Evolutionary conservation across 1,140 invertebrate genomes (phyloP), one percentile per base, ranked within the genome.

Genomic region (Orussus abietinus): DNA sequence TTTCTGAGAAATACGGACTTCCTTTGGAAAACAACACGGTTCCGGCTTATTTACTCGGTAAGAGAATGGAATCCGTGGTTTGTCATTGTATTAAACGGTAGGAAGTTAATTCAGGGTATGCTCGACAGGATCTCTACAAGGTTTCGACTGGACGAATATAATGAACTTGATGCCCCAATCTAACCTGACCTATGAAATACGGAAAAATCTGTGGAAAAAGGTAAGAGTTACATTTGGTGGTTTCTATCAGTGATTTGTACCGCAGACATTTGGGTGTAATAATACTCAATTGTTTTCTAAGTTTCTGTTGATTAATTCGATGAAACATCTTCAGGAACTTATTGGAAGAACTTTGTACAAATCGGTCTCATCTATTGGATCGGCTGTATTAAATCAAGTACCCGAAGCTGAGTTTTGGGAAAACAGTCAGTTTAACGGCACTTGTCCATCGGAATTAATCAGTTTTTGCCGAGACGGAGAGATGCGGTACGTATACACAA

Each of bases 121-220:
- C 22, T n/a, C n/a, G 55, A 32, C 56, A 81, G 80, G 75, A 49
- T 76, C 77, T 1, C 57, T 80, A 12, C 67, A 72, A 43, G 78
- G 77, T 34, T 70, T 75, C 17, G 80, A 82, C 52, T 83, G 80
- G 80, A 77, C 74, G 3, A 73, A 74, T 45, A 44, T 82, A 34
- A 72, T 80, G 38, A 71, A 72, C 33, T 35, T 78, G 10, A 49
- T 79, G 19, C 78, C 79, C 13, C 62, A 79, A 53, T 64, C 72
- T 20, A 72, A 78, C 40, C 49, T 79, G 19, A 78, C 78, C 45
- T 72, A 77, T 36, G 72, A 77, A 53, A 59, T 81, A n/a, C 68
- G 75, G 41, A 74, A 75, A 11, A 77, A 79, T 61, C 54, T 82
- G 5, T 74, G 77, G 61, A 55, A 74, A 35, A 76, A 77, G 66